A percentile compares a stretch with the other conserved stretches of the same genome.
Conservation (phyloP, 53 echinoderm and acorn worm genomes). For the Arbacia lixula region DNA sequence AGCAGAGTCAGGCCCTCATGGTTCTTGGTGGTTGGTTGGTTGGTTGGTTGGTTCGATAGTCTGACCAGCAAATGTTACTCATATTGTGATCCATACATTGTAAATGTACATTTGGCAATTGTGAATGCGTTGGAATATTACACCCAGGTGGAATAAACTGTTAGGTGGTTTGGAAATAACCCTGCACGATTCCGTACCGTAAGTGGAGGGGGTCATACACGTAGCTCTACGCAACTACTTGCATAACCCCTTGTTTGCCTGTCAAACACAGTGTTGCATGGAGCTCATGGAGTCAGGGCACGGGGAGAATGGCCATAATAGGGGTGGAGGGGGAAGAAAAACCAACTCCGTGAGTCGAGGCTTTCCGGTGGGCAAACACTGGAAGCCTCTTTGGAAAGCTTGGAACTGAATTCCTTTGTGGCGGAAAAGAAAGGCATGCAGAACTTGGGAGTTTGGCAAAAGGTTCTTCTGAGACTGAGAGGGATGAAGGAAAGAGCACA, state of each 20-base stretch:
- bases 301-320: not conserved
- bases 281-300: constrained; percentile 38
- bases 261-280: constrained; percentile 37
- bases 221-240: constrained; percentile 20
- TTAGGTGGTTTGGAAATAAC: too few species aligned
- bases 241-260: constrained; percentile 46
- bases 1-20: too few species aligned
- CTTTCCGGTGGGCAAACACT: constrained; percentile 22
- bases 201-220: too few species aligned
- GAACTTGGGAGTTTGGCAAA: constrained; percentile 6
- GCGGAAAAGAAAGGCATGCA: not conserved
- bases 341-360: constrained; percentile 7
- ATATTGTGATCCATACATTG: too few species aligned
- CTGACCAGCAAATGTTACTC: too few species aligned
- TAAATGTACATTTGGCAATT: too few species aligned
- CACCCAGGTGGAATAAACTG: too few species aligned
- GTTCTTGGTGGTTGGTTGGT: too few species aligned
- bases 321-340: constrained; percentile 32
- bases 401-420: constrained; percentile 33
- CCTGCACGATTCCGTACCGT: too few species aligned
- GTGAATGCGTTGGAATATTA: too few species aligned
- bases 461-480: not conserved
- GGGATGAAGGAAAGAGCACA: too few species aligned
- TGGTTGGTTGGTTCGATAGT: too few species aligned
- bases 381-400: constrained; percentile 53